These are phyloP conservation scores for Falco concolor DNA, from an alignment of 2,797 vertebrate genomes.

Conservation along the genomic window DNA sequence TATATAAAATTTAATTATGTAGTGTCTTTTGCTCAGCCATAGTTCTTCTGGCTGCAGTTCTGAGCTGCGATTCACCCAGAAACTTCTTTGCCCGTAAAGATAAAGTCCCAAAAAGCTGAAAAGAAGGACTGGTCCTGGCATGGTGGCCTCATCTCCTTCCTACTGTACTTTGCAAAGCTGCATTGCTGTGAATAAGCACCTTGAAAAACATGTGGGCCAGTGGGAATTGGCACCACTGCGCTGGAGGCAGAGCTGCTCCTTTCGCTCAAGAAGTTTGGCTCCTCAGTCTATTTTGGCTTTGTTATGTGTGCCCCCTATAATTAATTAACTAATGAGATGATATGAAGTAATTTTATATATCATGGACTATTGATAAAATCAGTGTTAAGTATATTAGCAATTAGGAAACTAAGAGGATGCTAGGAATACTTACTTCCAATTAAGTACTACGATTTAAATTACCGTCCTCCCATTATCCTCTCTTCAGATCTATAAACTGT, in stretches of 20 bases:
- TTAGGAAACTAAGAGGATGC: conserved; percentile 13
- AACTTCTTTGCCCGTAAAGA: background rate
- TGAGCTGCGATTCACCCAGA: background rate
- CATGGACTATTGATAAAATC: conserved; percentile 44
- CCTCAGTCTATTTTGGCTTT: background rate
- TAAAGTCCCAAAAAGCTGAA: background rate
- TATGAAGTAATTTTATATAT: conserved; percentile 43
- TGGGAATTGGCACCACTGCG: background rate
- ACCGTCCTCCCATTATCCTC: background rate
- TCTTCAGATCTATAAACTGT: background rate
- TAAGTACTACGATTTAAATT: conserved; percentile 38
- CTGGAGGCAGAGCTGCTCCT: background rate
- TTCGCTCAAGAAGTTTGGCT: background rate
- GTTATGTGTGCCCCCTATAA: background rate
- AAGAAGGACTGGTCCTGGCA: background rate
- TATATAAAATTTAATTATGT: background rate
- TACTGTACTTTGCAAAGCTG: background rate
- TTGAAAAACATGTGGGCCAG: background rate
- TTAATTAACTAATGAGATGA: conserved; percentile 50
- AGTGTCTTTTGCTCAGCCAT: background rate
- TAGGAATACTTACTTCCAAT: background rate
- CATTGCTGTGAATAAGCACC: background rate
- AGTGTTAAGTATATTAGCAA: conserved; percentile 28
- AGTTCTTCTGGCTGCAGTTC: background rate
- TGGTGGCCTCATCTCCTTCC: background rate